Percentiles rank a stretch among this genome's conserved stretches.
phyloP scores from a whole-genome alignment of 2,797 vertebrate genomes.

The Schizothorax lantsangensis region DNA sequence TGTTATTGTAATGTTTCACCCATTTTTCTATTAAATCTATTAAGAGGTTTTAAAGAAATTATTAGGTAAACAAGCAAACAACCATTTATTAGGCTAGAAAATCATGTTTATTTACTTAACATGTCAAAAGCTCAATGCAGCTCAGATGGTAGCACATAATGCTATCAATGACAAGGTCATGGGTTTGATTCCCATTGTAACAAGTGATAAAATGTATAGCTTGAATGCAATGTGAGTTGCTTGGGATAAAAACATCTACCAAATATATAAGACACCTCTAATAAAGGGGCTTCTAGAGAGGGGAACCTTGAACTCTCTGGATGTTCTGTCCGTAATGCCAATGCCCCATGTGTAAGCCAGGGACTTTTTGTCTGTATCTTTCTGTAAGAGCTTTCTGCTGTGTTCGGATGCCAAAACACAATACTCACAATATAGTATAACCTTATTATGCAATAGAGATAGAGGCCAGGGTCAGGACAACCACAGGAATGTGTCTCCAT shows the following conservation, averaged over 20 bases:
- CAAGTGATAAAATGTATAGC: not conserved
- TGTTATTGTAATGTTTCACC: not conserved
- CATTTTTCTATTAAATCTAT: not conserved
- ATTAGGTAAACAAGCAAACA: not conserved
- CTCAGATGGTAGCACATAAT: not conserved
- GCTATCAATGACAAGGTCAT: not conserved
- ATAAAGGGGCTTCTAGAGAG: not conserved
- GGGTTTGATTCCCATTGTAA: not conserved
- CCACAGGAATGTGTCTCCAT: slow-evolving; percentile 37
- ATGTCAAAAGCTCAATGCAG: not conserved
- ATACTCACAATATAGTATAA: slow-evolving; percentile 42
- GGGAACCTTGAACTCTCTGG: slow-evolving; percentile 17
- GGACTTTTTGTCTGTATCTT: slow-evolving; percentile 54
- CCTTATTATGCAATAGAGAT: slow-evolving; percentile 51
- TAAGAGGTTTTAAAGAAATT: not conserved
- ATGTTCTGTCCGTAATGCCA: slow-evolving; percentile 13
- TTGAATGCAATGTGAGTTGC: not conserved
- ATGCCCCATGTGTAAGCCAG: slow-evolving; percentile 32
- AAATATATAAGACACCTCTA: not conserved
- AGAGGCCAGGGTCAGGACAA: slow-evolving; percentile 29
- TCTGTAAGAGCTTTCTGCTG: slow-evolving; percentile 44
- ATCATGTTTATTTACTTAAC: slow-evolving; percentile 2
- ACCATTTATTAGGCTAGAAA: not conserved
- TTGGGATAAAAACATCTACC: not conserved
- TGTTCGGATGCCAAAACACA: slow-evolving; percentile 45